Base-by-base conservation (phyloP, 2,888 invertebrate genomes). In the Endotricha flammealis region DNA sequence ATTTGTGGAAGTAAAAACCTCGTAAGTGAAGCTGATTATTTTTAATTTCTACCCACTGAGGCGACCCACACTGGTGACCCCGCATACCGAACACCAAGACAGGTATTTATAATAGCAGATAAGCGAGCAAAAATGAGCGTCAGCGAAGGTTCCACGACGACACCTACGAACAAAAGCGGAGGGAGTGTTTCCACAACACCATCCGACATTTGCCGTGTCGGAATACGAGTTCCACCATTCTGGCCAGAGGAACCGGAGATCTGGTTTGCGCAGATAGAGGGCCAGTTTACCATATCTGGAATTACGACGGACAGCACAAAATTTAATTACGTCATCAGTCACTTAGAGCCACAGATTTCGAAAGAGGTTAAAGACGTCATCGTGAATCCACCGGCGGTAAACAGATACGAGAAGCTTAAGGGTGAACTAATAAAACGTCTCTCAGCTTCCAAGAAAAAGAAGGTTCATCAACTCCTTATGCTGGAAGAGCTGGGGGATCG, bases 351-450 rank as follows among this genome's bases (percentile, higher is more conserved):
- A 8, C 24, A 25, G 4, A 16, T 16, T 12, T 14, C 32, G 4
- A 24, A 14, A 9, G 32, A 32, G 11, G 32, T 32, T 2, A 13
- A 32, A 14, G 32, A 32, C 17, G 28, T 35, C 7, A 32, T 35
- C n/a, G 16, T 36, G 7, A 32, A 22, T 7, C 45, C 46, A 4
- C 31, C 33, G 3, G 13, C 9, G 3, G 12, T 17, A 8, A 22
- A 29, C 16, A 37, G 30, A 14, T 50, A 46, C 16, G 39, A 42
- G 2, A 40, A 35, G n/a, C 29, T 48, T 1, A 45, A 48, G 35
- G 12, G 20, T 1, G 51, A 48, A 20, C 35, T 53, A 2, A 44
- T 47, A 1, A 48, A 48, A 28, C 29, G 48, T 1, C 32, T 54
- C 1, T 39, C 41, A 0, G 36, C 40, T 7, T 46, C 46, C 2